Evolutionary conservation across 1,140 invertebrate species (phyloP).

Genomic region (Lerema accius): DNA sequence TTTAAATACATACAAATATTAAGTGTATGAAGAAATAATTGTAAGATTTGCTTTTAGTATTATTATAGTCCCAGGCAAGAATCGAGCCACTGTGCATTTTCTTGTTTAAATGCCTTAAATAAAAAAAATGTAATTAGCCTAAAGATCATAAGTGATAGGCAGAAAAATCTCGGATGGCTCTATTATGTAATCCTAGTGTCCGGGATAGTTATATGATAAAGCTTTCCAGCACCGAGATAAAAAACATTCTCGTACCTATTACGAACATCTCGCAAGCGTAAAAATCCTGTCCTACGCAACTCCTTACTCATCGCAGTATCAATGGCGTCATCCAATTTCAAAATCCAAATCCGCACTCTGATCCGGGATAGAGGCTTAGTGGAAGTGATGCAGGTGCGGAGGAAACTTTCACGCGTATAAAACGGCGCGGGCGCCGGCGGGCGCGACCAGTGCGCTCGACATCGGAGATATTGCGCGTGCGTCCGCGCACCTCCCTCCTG

Average conservation of each 20-base stretch:
- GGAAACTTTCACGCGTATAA: conserved; percentile 78
- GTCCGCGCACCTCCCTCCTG: conserved; percentile 52
- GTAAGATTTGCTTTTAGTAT: no score
- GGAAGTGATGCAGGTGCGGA: conserved; percentile 53
- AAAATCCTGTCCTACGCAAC: conserved; percentile 16
- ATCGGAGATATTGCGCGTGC: conserved; percentile 49
- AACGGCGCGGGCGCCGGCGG: conserved; percentile 58
- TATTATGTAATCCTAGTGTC: no score
- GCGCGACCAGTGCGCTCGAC: conserved; percentile 69
- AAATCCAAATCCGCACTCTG: conserved; percentile 59
- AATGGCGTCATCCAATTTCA: conserved; percentile 65
- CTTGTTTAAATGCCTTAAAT: no score
- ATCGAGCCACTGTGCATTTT: no score
- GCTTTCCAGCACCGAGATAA: background rate
- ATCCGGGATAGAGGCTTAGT: conserved; percentile 69
- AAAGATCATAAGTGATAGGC: no score
- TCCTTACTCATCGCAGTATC: conserved; percentile 48
- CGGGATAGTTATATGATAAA: no score
- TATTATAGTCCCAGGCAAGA: no score
- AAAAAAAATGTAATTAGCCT: no score
- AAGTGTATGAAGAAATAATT: no score
- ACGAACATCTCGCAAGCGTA: background rate
- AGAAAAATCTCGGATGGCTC: no score
- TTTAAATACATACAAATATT: no score
- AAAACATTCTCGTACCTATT: background rate